Conservation (phyloP, 2,113 vertebrate species). For the Calidris pygmaea region DNA sequence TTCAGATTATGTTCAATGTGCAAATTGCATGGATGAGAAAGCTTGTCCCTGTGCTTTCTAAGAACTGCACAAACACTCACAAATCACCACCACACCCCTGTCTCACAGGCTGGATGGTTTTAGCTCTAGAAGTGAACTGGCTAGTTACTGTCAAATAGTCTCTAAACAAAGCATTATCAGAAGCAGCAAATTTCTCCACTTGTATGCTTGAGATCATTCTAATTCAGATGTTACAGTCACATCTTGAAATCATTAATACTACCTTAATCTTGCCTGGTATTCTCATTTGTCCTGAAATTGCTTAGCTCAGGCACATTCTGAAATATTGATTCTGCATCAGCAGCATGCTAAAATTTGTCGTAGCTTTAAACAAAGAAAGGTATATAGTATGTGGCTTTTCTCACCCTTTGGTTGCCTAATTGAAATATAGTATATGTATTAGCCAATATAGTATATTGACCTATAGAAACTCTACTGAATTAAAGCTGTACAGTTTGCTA, state of each 20-base stretch:
- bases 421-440: not conserved
- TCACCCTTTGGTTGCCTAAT: not conserved
- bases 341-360: not conserved
- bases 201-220: not conserved
- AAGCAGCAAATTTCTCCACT: not conserved
- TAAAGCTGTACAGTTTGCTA: not conserved
- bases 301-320: not conserved
- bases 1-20: not conserved
- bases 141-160: not conserved
- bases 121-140: not conserved
- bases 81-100: not conserved
- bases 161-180: not conserved
- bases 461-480: not conserved
- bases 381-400: not conserved
- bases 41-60: not conserved
- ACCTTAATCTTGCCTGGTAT: not conserved
- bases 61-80: not conserved
- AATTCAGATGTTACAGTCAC: not conserved
- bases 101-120: not conserved
- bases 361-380: not conserved
- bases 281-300: conserved; percentile 11
- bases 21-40: not conserved
- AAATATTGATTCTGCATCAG: not conserved
- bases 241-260: conserved; percentile 34
- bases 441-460: not conserved